Conservation (phyloP, 2,113 vertebrate species). For the Bostrychus sinensis region DNA sequence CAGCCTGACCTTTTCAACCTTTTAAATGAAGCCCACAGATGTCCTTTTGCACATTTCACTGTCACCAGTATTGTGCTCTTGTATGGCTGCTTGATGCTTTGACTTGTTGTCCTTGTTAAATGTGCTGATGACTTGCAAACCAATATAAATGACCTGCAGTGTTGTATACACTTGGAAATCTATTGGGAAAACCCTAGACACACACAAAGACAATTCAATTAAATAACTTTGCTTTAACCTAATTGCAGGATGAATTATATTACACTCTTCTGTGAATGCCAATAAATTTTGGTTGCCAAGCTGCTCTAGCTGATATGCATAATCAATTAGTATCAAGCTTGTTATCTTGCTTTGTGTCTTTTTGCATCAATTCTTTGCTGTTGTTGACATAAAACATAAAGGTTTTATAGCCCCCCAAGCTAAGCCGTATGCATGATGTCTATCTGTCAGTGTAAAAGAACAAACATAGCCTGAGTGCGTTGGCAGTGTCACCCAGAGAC, state of each 20-base stretch:
- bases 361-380: not conserved
- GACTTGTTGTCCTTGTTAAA: conserved; percentile 55
- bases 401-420: not conserved
- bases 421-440: not conserved
- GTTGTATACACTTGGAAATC: conserved; percentile 4
- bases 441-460: conserved; percentile 26
- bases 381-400: conserved; percentile 5
- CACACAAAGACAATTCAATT: conserved; percentile 17
- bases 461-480: conserved; percentile 20
- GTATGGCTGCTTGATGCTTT: conserved; percentile 51
- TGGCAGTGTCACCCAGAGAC: conserved; percentile 1
- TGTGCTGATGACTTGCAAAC: conserved; percentile 60
- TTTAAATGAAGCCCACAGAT: conserved; percentile 64
- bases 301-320: no score
- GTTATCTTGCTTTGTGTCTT: not conserved
- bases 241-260: not conserved
- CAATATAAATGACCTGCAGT: conserved; percentile 53
- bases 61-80: conserved; percentile 37
- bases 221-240: not conserved
- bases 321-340: no score
- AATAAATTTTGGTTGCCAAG: no score
- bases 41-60: conserved; percentile 42
- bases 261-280: not conserved
- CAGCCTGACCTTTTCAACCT: conserved; percentile 49
- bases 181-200: not conserved